These are phyloP conservation scores for Adela reaumurella DNA, from an alignment of 2,888 invertebrate species.

Conservation along the genomic window DNA sequence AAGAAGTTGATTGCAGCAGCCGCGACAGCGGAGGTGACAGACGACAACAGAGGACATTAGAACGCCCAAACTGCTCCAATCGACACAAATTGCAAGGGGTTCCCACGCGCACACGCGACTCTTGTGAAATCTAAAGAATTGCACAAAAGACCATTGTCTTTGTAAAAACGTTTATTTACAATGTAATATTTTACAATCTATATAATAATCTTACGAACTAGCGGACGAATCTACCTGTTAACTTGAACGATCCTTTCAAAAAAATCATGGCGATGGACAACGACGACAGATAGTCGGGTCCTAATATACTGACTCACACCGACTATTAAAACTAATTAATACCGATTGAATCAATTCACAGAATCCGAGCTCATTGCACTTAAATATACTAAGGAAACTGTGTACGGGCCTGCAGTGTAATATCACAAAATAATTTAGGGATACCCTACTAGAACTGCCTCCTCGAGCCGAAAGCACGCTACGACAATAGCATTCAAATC, in stretches of 20 bases:
- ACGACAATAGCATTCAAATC: too few species aligned
- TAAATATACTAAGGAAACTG: too few species aligned
- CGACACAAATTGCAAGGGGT: neutral
- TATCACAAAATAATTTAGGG: too few species aligned
- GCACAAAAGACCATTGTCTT: slow-evolving; percentile 14
- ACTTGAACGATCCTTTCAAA: too few species aligned
- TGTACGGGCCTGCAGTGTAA: too few species aligned
- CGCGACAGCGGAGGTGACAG: too few species aligned
- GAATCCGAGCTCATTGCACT: neutral
- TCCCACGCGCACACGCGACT: neutral
- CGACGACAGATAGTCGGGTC: neutral
- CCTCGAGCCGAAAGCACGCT: too few species aligned
- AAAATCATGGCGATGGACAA: too few species aligned
- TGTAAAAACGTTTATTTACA: slow-evolving; percentile 50
- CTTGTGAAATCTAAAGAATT: neutral
- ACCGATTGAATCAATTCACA: neutral
- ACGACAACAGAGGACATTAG: neutral
- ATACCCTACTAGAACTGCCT: too few species aligned
- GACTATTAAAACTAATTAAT: neutral
- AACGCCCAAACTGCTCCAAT: neutral
- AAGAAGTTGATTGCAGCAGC: too few species aligned
- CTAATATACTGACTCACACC: neutral
- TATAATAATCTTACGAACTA: slow-evolving; percentile 32
- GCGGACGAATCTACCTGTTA: slow-evolving; percentile 17
- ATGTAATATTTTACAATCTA: slow-evolving; percentile 48